A percentile compares a stretch with the other conserved stretches of the same genome.
Evolutionary conservation across 1,140 invertebrate species (phyloP).

Genomic region (Nomia melanderi): DNA sequence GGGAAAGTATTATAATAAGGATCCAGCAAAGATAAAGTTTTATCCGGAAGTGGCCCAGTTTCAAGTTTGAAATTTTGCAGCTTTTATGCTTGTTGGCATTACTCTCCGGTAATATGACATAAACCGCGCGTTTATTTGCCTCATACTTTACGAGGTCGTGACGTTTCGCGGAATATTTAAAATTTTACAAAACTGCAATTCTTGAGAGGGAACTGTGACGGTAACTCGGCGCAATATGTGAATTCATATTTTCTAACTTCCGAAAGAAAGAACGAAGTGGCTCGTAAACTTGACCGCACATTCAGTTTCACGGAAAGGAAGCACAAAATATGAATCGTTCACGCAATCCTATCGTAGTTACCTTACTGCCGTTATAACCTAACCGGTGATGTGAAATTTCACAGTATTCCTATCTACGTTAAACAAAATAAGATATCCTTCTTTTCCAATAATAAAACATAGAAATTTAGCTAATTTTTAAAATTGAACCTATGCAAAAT

Average conservation of each 20-base stretch:
- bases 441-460: too few species aligned
- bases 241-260: conserved; percentile 8
- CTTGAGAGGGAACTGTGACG: neutral
- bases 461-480: too few species aligned
- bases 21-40: neutral
- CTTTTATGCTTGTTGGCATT: neutral
- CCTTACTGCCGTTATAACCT: neutral
- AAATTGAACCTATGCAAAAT: too few species aligned
- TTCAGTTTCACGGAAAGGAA: neutral
- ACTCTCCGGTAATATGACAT: neutral
- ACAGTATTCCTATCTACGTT: neutral
- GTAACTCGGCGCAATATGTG: neutral
- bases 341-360: neutral
- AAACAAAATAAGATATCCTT: too few species aligned
- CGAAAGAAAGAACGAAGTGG: neutral
- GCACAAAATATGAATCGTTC: neutral
- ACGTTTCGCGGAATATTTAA: neutral
- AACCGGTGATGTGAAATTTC: neutral
- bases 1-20: neutral
- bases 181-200: conserved; percentile 6
- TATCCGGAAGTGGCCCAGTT: neutral
- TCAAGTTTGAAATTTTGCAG: neutral
- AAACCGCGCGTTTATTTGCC: conserved; percentile 1
- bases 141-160: neutral
- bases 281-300: neutral